phyloP scores from a whole-genome alignment of 2,888 invertebrate genomes.

The Drosophila antonietae region DNA sequence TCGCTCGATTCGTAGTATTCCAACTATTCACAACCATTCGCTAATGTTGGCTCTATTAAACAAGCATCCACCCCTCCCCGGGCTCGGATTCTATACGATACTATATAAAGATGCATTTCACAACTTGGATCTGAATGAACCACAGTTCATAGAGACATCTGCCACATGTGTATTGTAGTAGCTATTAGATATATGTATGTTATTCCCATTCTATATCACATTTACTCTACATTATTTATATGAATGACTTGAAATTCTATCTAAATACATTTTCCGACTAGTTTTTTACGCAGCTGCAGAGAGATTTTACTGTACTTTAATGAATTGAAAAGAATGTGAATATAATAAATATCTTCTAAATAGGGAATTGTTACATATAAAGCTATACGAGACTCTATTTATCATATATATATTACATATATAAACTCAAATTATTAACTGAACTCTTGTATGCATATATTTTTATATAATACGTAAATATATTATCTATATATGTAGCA shows the following conservation, averaged over 20 bases:
- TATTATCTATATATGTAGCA: not conserved
- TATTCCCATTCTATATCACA: not conserved
- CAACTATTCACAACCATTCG: conserved; percentile 7
- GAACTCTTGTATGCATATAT: not conserved
- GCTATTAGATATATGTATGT: not conserved
- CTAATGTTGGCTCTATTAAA: not conserved
- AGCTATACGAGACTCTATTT: not conserved
- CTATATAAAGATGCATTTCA: not conserved
- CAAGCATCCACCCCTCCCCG: not conserved
- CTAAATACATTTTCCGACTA: not conserved
- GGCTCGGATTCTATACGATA: not conserved
- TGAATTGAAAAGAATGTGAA: not conserved
- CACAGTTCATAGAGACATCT: not conserved
- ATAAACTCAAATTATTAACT: not conserved
- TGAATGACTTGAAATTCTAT: not conserved
- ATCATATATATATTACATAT: not conserved
- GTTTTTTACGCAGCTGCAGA: not conserved
- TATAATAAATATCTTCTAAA: not conserved
- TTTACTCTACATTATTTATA: not conserved
- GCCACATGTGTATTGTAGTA: not conserved
- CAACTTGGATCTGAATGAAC: not conserved
- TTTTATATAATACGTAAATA: not conserved
- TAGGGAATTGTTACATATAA: not conserved
- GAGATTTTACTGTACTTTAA: not conserved
- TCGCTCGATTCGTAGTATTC: conserved; percentile 19